Conservation (phyloP, 1,140 invertebrate genomes). For the Tetramorium simillimum region DNA sequence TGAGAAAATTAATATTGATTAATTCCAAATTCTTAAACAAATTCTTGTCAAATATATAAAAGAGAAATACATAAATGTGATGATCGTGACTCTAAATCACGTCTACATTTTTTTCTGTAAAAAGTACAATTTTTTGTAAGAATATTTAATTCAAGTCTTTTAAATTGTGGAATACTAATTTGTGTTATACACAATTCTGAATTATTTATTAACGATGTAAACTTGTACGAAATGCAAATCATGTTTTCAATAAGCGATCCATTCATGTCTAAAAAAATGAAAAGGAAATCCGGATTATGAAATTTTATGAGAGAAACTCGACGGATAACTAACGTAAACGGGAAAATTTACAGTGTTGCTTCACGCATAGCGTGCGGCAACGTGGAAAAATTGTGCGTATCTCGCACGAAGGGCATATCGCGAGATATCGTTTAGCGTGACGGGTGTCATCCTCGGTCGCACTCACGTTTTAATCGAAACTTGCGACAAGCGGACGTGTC, state of each 20-base stretch:
- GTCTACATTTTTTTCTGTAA: background rate
- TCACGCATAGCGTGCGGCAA: background rate
- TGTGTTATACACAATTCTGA: background rate
- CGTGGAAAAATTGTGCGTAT: background rate
- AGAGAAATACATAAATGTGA: background rate
- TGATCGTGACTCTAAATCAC: background rate
- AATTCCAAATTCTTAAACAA: background rate
- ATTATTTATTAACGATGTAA: background rate
- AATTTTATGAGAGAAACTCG: background rate
- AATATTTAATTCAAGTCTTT: background rate
- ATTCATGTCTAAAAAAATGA: background rate
- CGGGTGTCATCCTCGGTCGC: slow-evolving; percentile 25
- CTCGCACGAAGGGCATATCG: slow-evolving; percentile 18
- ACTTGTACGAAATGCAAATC: background rate
- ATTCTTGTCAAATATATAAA: background rate
- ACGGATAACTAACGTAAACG: background rate
- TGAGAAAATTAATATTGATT: background rate
- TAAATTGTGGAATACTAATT: background rate
- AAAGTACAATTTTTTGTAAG: background rate
- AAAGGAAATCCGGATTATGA: background rate
- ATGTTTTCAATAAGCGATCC: background rate
- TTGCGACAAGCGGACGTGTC: slow-evolving; percentile 11
- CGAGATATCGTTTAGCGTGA: slow-evolving; percentile 44
- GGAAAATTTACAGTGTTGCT: background rate
- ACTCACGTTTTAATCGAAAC: slow-evolving; percentile 35